phyloP scores from a whole-genome alignment of 2,797 vertebrate genomes.

The Macropus fuliginosus region DNA sequence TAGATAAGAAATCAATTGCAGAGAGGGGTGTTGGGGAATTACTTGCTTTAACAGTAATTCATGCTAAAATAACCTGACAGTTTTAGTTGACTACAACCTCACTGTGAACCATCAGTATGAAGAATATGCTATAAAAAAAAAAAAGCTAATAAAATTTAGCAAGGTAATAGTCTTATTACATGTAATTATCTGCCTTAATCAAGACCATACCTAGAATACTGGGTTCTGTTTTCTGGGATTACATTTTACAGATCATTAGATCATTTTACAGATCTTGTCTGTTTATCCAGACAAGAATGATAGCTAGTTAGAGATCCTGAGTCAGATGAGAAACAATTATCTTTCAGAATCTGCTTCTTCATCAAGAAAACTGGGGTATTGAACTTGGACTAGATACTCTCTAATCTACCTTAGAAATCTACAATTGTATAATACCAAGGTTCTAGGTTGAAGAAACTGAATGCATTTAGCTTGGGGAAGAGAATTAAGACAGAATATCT shows the following conservation, averaged over 20 bases:
- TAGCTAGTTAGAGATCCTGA: not conserved
- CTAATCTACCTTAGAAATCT: not conserved
- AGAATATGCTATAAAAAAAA: not conserved
- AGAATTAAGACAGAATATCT: not conserved
- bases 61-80: not conserved
- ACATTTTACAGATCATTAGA: not conserved
- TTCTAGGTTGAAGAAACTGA: not conserved
- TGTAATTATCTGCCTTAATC: not conserved
- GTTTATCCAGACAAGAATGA: not conserved
- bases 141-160: too few relatives aligned
- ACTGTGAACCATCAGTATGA: not conserved
- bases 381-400: not conserved
- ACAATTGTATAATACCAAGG: not conserved
- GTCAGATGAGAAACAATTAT: not conserved
- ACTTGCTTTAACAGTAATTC: not conserved
- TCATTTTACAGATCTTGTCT: not conserved
- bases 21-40: not conserved
- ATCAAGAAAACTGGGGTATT: not conserved
- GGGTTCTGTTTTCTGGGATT: not conserved
- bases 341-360: not conserved
- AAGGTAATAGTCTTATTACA: not conserved
- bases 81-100: not conserved
- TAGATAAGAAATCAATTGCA: not conserved
- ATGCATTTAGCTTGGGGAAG: not conserved
- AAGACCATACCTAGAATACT: not conserved